A percentile compares a stretch with the other conserved stretches of the same genome.
phyloP scores from a whole-genome alignment of 2,113 vertebrate species.

The Oreochromis tanganicae region DNA sequence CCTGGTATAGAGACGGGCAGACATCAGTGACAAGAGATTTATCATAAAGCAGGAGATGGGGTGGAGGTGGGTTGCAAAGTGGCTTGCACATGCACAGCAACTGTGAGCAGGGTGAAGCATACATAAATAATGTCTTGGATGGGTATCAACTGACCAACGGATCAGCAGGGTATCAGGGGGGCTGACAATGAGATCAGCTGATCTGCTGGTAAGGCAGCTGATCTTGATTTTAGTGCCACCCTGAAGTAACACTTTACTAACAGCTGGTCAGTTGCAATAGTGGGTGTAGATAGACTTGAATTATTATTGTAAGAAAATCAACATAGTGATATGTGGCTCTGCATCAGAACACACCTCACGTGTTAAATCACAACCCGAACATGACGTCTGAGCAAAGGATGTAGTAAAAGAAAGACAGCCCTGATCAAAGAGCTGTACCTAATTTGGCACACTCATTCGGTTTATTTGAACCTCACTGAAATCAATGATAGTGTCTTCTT shows the following conservation, averaged over 20 bases:
- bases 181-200: neutral
- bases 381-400: neutral
- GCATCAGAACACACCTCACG: neutral
- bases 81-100: neutral
- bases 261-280: neutral
- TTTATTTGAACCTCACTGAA: neutral
- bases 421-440: neutral
- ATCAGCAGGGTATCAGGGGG: neutral
- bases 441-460: neutral
- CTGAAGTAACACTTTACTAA: neutral
- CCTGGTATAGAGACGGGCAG: neutral
- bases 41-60: neutral
- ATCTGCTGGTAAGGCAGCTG: neutral
- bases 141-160: neutral
- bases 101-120: neutral
- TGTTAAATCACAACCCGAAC: neutral
- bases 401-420: neutral
- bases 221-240: neutral
- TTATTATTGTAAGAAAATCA: neutral
- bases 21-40: neutral
- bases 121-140: neutral
- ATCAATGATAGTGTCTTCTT: neutral
- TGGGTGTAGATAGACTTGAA: neutral
- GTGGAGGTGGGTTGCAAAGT: neutral
- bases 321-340: neutral